Percentiles rank a stretch among this genome's conserved stretches.
Evolutionary conservation across 1,140 invertebrate genomes (phyloP).

Genomic region (Papilio glaucus): DNA sequence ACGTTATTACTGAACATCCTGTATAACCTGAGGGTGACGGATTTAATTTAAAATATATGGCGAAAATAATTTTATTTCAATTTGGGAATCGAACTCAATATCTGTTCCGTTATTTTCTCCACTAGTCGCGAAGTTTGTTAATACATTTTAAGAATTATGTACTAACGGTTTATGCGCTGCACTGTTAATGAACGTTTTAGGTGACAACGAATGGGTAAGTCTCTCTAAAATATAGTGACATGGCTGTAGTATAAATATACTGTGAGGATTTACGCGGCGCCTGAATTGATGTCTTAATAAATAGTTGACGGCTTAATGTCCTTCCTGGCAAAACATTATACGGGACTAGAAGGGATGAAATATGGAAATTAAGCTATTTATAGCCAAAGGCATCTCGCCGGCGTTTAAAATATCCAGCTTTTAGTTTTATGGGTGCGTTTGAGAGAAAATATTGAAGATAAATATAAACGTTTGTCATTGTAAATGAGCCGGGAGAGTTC

Average conservation of each 20-base stretch:
- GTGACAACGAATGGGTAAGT: constrained; percentile 20
- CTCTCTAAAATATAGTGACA: constrained; percentile 40
- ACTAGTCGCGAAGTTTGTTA: not conserved
- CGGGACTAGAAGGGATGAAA: constrained; percentile 32
- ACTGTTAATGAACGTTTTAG: constrained; percentile 28
- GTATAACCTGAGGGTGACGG: no score
- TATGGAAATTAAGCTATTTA: constrained; percentile 37
- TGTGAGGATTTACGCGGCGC: constrained; percentile 32
- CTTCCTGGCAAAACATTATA: constrained; percentile 39
- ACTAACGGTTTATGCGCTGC: constrained; percentile 16
- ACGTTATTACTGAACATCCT: no score
- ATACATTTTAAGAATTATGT: not conserved
- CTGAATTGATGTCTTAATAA: constrained; percentile 42
- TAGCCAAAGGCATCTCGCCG: constrained; percentile 19
- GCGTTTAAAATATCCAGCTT: constrained; percentile 25
- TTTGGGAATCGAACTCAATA: not conserved
- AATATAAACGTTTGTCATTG: constrained; percentile 26
- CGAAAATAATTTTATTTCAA: no score
- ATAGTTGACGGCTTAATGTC: constrained; percentile 27
- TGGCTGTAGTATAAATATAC: constrained; percentile 30
- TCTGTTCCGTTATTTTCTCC: not conserved
- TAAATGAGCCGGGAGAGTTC: constrained; percentile 12
- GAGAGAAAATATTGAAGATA: constrained; percentile 30
- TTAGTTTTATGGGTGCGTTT: constrained; percentile 17
- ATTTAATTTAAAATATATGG: no score